Evolutionary conservation across 2,797 vertebrate genomes (phyloP), one percentile per base, ranked within the genome.

Genomic region (Brachyrhaphis roseni): DNA sequence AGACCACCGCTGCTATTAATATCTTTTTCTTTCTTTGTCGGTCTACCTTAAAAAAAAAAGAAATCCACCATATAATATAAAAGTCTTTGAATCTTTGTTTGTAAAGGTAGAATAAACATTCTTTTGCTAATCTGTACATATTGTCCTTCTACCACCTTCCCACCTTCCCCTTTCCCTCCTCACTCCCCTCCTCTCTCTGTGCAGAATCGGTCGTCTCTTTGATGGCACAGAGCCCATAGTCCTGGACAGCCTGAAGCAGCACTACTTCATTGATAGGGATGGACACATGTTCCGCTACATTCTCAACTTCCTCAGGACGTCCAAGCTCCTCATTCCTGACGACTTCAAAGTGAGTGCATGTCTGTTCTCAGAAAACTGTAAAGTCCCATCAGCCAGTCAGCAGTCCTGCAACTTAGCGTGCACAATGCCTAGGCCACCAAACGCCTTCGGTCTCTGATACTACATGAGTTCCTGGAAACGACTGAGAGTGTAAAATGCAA

Each of bases 201-300:
- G 70, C 45, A 99, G 98, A 93, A 99, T 99, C 93, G 96, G 98
- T 72, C 97, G 97, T 47, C 96, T 99, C 81, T 99, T 99, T 92
- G 98, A 97, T 81, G 98, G 98, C 85, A 97, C 97, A 0, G 98
- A 99, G 89, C 98, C 98, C 77, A 99, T 99, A 76, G 98, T 99
- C 80, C 87, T 99, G 96, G 98, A 99, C 96, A 98, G 98, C 91
- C 94, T 99, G 93, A 99, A 99, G 93, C 98, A 99, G 84, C 98
- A 99, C 92, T 99, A 99, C 94, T 99, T 99, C 95, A 98, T 99
- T 79, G 98, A 99, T 94, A 95, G 98, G 76, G 98, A 99, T 59
- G 98, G 98, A 78, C 97, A 99, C 88, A 98, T 99, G 83, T 99
- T 99, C 95, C 96, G 98, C 84, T 98, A 96, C 78, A 94, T 99